A percentile compares a stretch with the other conserved stretches of the same genome.
Evolutionary conservation across 2,888 invertebrate genomes (phyloP).

Genomic region (Eristalis intricaria): DNA sequence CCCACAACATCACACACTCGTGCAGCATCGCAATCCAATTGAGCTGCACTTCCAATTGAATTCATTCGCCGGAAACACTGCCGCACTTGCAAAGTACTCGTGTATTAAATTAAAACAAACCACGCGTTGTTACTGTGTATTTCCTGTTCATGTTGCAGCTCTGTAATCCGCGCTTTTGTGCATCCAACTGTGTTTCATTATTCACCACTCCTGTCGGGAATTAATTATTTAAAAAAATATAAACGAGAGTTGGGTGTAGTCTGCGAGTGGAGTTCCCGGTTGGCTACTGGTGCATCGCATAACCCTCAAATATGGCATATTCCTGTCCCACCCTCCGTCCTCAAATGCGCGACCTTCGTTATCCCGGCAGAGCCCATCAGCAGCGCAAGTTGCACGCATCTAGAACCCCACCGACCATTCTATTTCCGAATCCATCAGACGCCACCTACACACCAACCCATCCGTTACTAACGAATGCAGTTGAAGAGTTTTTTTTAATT

Average conservation of each 20-base stretch:
- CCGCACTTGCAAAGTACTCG: not conserved
- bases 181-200: not conserved
- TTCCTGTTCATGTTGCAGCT: not conserved
- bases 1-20: not conserved
- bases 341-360: not conserved
- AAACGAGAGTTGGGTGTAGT: too few relatives aligned
- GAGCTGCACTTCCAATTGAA: not conserved
- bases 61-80: not conserved
- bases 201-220: not conserved
- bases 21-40: not conserved
- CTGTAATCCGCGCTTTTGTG: too few relatives aligned
- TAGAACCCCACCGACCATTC: not conserved
- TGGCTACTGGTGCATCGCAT: not conserved
- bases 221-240: not conserved
- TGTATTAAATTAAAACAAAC: not conserved
- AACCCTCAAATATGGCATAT: not conserved
- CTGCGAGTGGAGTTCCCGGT: not conserved
- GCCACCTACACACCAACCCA: not conserved
- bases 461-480: not conserved
- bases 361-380: not conserved
- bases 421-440: not conserved
- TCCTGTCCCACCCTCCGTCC: not conserved
- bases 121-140: not conserved
- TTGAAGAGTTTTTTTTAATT: not conserved
- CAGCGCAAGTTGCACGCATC: not conserved